Evolutionary conservation across 2,888 invertebrate species (phyloP).

Genomic region (Caenorhabditis zanzibari): DNA sequence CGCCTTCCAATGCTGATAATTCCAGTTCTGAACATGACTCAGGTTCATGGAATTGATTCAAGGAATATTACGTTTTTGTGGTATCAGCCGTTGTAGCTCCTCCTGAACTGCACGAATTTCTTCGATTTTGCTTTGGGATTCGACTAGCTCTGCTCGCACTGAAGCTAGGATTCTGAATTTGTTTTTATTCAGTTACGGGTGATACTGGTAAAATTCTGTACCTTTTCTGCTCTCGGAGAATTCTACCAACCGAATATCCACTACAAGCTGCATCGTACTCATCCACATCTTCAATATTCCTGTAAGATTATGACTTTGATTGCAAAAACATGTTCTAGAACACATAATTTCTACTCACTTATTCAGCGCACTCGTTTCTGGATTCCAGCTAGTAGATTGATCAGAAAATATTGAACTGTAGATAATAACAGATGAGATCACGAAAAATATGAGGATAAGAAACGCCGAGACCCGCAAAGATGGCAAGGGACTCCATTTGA

Average conservation of each 20-base stretch:
- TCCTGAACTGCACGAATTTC: conserved; percentile 74
- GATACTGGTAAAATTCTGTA: no score
- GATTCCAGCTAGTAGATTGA: conserved; percentile 25
- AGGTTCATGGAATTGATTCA: not conserved
- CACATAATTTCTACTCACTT: conserved; percentile 36
- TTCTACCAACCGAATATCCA: conserved; percentile 62
- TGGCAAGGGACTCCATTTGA: not conserved
- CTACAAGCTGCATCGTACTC: conserved; percentile 90
- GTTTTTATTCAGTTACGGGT: no score
- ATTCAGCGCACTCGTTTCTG: not conserved
- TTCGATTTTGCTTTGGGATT: conserved; percentile 71
- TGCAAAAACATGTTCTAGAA: no score
- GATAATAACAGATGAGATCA: conserved; percentile 29
- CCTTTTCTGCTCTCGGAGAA: conserved; percentile 66
- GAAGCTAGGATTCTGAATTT: conserved; percentile 73
- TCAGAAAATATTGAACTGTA: conserved; percentile 31
- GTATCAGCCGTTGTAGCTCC: conserved; percentile 73
- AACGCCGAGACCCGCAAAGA: conserved; percentile 36
- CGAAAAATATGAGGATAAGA: conserved; percentile 15
- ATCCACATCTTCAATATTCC: conserved; percentile 86
- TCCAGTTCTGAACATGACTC: conserved; percentile 72
- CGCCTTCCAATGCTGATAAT: conserved; percentile 71
- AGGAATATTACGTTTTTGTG: conserved; percentile 73
- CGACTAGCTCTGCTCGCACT: conserved; percentile 71
- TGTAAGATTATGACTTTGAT: no score